Conservation (phyloP, 2,113 vertebrate species). For the Synchiropus splendidus region DNA sequence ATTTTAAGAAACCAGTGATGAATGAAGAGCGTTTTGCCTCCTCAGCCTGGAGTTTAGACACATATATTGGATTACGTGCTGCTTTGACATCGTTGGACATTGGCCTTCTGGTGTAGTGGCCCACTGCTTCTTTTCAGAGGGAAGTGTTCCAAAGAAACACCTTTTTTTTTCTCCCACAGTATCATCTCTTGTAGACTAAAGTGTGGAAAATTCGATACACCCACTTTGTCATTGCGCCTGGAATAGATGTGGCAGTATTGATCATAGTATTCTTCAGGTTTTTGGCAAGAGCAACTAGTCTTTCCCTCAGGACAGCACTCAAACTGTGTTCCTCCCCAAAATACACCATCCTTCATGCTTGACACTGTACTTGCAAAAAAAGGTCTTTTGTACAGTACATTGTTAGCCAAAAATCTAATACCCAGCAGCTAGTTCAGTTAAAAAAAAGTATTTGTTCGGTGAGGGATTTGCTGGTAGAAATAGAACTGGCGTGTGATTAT, state of each 20-base stretch:
- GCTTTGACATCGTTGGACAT: constrained; percentile 3
- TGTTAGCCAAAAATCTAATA: no score
- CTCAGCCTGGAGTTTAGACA: neutral
- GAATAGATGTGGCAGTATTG: constrained; percentile 52
- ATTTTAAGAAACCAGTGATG: no score
- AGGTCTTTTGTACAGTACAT: constrained; percentile 4
- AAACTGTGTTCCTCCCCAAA: constrained; percentile 18
- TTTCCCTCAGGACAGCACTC: constrained; percentile 35
- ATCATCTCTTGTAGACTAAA: constrained; percentile 29
- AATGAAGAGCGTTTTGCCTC: no score
- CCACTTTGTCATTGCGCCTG: constrained; percentile 42
- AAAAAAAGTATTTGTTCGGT: no score
- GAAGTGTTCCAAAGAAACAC: constrained; percentile 21
- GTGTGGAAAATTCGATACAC: constrained; percentile 50
- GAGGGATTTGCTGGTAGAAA: no score
- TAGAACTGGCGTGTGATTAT: no score
- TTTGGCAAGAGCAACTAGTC: constrained; percentile 27
- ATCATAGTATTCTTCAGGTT: constrained; percentile 31
- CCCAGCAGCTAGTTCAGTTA: no score
- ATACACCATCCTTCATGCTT: constrained; percentile 18
- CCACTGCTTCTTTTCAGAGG: no score
- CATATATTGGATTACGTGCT: constrained; percentile 4
- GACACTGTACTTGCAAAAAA: constrained; percentile 4
- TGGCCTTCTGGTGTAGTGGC: neutral
- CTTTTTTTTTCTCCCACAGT: constrained; percentile 15